Percentiles rank a stretch among this genome's conserved stretches.
phyloP scores from a whole-genome alignment of 30 jellyfish, hydroid and myxozoan species.

The Haliclystus octoradiatus region DNA sequence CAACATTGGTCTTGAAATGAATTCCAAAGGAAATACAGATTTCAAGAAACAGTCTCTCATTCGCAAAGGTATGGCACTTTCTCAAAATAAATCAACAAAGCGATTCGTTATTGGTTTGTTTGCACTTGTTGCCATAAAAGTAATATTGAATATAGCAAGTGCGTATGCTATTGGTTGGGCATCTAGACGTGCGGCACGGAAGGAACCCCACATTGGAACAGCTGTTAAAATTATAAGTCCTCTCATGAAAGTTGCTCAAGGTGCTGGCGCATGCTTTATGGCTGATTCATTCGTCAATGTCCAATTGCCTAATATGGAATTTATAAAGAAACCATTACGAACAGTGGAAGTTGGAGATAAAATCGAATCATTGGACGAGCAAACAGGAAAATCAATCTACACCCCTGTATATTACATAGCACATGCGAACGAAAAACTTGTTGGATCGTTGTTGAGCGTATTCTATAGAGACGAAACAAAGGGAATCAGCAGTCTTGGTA shows the following conservation, averaged over 20 bases:
- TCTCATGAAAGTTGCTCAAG: not conserved
- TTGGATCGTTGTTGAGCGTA: slow-evolving; percentile 8
- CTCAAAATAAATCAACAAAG: not conserved
- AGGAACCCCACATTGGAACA: too few relatives aligned
- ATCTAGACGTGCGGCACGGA: not conserved
- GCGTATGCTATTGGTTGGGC: not conserved
- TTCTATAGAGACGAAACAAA: slow-evolving; percentile 9
- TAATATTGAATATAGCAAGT: not conserved
- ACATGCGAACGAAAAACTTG: slow-evolving; percentile 11
- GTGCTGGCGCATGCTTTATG: slow-evolving; percentile 21
- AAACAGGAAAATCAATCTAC: slow-evolving; percentile 12
- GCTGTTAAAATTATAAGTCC: too few relatives aligned
- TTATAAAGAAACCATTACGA: slow-evolving; percentile 6
- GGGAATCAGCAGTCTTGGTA: slow-evolving; percentile 9
- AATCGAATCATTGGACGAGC: slow-evolving; percentile 29
- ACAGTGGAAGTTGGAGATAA: slow-evolving; percentile 26
- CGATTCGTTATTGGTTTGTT: not conserved
- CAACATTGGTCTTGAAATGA: not conserved
- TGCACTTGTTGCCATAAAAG: not conserved
- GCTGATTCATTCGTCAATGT: slow-evolving; percentile 10
- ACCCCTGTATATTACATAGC: slow-evolving; percentile 32
- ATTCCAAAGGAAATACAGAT: slow-evolving; percentile 1
- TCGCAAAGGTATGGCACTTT: not conserved
- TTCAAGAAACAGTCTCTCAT: not conserved
- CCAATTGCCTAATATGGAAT: not conserved